Base-by-base conservation (phyloP, 2,888 invertebrate genomes). In the Eustalomyia histrio region DNA sequence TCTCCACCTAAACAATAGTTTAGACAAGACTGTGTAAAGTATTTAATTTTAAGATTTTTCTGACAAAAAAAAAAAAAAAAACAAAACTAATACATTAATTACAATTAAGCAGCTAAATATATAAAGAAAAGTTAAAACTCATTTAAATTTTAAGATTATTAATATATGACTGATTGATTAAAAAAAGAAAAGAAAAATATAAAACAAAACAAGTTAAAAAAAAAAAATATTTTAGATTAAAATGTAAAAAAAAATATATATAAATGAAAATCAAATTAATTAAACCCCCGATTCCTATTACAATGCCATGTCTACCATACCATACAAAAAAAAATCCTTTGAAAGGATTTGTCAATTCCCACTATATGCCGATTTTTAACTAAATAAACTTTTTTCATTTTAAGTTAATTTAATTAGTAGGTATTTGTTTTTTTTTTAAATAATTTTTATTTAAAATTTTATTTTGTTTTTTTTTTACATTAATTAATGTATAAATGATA, bases 161-260 rank as follows among this genome's bases (percentile, higher is more conserved):
- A 63, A 80, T 33, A 52, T 72, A 76, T 72, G 80, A 80, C 80
- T 80, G 80, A 80, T 75, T 80, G n/a, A 76, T 76, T 63, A 76
- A 63, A 76, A 50, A 29, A 71, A 52, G 33, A 64, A 35, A 65
- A 21, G 21, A 21, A 29, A 29, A 29, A 29, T 29, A 29, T 64
- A 69, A 79, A 69, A 72, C 74, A 68, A 43, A 52, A 57, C 55
- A 57, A 57, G 14, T 21, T 29, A 21, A 21, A 29, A 29, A 29
- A 29, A 47, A 74, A 35, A 69, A 69, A 64, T 58, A 29, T 63
- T 79, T 61, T 24, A 35, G 17, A n/a, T 47, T 47, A 68, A 17
- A 29, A 58, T n/a, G 12, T 2, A 18, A 58, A 68, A 68, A 50
- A 50, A 29, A 10, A 18, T 9, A 35, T 16, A 18, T 16, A 35